Evolutionary conservation across 1,140 invertebrate genomes (phyloP), one percentile per base, ranked within the genome.

Genomic region (Drosophila lowei): DNA sequence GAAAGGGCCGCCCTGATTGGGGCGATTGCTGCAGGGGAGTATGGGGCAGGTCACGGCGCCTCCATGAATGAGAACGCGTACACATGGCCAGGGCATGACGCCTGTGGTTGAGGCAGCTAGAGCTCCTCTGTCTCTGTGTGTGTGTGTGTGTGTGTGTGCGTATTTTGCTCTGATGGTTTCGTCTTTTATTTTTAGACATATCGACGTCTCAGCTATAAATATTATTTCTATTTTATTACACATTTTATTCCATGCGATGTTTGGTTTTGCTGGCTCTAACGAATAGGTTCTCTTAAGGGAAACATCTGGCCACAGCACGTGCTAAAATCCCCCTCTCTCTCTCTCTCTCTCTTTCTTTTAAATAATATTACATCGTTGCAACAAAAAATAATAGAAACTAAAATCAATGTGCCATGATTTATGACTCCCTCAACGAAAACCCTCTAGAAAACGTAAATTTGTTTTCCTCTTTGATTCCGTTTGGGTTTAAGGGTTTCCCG

Each of bases 221-320:
- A 89, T 88, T 83, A 83, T 88, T 89, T 89, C 84, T 89, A 84
- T 88, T 88, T 88, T 88, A 83, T 88, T 89, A 84, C 83, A 89
- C 79, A 84, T 88, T 88, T 86, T 86, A 77, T 65, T 68, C 63
- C 63, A 75, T 62, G 78, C 80, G 83, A 81, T 88, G 77, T 83
- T 83, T 68, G 58, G 46, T 72, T 83, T 63, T 63, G 63, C 56
- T 63, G 58, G 18, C 44, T 67, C 44, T 44, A 21, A 11, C 42
- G 25, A 34, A 25, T 15, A 16, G n/a, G 18, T 49, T 21, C 21
- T 11, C 47, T 18, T 42, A 8, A 48, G 34, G 47, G 21, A 46
- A 61, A 77, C 72, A 83, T 77, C 68, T 83, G 61, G 28, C 46
- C 59, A 56, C 71, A 66, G 62, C 79, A 84, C 79, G 79, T 84